Evolutionary conservation across 2,888 invertebrate genomes (phyloP).

Genomic region (Drosophila setosimentum): DNA sequence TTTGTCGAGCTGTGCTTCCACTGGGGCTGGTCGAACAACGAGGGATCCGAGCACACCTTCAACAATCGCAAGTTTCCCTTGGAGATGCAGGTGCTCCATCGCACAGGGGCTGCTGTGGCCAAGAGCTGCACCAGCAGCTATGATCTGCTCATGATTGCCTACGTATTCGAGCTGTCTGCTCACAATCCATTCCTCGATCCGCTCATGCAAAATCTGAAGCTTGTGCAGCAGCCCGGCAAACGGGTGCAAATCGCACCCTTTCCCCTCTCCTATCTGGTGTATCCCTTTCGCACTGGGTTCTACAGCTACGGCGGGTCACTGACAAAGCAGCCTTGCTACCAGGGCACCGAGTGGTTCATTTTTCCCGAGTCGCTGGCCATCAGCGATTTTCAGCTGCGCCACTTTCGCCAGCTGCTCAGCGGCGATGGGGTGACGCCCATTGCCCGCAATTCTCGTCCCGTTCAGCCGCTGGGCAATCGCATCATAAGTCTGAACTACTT

Average conservation of each 20-base stretch:
- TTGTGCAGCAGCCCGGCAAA: constrained; percentile 84
- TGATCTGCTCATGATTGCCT: constrained; percentile 85
- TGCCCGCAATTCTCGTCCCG: constrained; percentile 83
- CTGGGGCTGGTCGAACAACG: constrained; percentile 87
- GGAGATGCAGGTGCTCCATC: constrained; percentile 87
- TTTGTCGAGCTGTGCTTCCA: constrained; percentile 87
- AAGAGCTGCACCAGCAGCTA: constrained; percentile 78
- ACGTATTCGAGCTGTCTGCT: constrained; percentile 86
- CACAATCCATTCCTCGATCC: constrained; percentile 87
- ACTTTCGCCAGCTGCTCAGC: constrained; percentile 82
- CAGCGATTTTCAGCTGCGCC: constrained; percentile 86
- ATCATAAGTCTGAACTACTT: constrained; percentile 79
- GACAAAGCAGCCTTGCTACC: constrained; percentile 87
- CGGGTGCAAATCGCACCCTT: constrained; percentile 86
- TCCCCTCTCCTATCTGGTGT: constrained; percentile 87
- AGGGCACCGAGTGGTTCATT: constrained; percentile 88
- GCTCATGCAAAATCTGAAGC: constrained; percentile 86
- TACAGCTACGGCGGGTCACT: constrained; percentile 87
- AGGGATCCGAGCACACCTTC: constrained; percentile 88
- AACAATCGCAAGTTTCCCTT: constrained; percentile 86
- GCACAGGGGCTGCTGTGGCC: constrained; percentile 66
- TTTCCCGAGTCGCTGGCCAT: constrained; percentile 87
- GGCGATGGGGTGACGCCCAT: constrained; percentile 78
- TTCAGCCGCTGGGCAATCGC: constrained; percentile 80
- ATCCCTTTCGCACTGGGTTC: constrained; percentile 86